Base-by-base conservation (phyloP, 2,888 invertebrate genomes). In the Nysson spinosus region DNA sequence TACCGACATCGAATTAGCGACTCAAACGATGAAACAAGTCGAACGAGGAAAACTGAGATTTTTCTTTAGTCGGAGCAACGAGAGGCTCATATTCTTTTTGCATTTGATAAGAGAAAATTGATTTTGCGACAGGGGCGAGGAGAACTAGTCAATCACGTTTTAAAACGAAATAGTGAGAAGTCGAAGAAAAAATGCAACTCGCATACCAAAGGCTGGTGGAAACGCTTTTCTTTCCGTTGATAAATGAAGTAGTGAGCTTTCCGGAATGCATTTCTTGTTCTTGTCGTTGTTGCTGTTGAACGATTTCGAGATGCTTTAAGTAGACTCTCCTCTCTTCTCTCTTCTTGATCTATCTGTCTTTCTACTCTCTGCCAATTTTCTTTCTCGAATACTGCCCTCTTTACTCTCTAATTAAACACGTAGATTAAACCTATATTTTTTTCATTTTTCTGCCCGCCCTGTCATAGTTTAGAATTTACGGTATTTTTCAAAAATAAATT, bases 191-290 rank as follows among this genome's bases (percentile, higher is more conserved):
- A 9, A n/a, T n/a, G n/a, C n/a, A n/a, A n/a, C n/a, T n/a, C n/a
- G n/a, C n/a, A n/a, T 42, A 37, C 34, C 34, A 24, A 44, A 61
- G 28, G 61, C 51, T 57, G 47, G 34, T 72, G 49, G 24, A 61
- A n/a, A 65, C 30, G 55, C 52, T 61, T 65, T 56, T 64, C 24
- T 52, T 19, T 46, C 9, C 20, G 55, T 49, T 46, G 34, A 39
- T 57, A 54, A 55, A 54, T 54, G 66, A 58, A 54, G 44, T 70
- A 74, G 66, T 72, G 69, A 71, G 73, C 75, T 77, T 74, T 68
- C 50, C 67, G 72, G 67, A 77, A 79, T 80, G 79, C 75, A 80
- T 80, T 79, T 75, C 70, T 68, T 34, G 12, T 34, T 34, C 4
- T 57, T 63, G 52, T 73, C 69, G 69, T 71, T 69, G 60, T 65